Percentiles rank a stretch among this genome's conserved stretches.
These are phyloP conservation scores for Platorchestia sp. DNA, from an alignment of 1,140 invertebrate species.

Conservation along the genomic window DNA sequence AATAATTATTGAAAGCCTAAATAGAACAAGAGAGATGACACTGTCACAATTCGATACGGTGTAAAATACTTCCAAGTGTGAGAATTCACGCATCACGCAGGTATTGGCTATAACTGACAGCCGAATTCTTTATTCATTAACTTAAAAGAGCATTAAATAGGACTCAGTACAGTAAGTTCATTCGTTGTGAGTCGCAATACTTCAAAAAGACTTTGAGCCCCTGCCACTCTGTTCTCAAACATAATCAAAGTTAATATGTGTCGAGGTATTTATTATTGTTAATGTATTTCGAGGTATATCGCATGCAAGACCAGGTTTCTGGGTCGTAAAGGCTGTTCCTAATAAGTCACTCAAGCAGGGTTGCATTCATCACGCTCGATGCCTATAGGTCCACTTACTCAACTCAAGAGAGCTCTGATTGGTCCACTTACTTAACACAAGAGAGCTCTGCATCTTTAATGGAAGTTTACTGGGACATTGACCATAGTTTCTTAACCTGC, in stretches of 20 bases:
- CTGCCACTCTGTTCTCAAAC: background rate
- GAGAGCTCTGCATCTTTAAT: slow-evolving; percentile 56
- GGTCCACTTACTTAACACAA: background rate
- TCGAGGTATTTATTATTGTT: too few species aligned
- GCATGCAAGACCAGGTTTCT: background rate
- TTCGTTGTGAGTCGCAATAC: background rate
- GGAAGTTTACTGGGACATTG: slow-evolving; percentile 66
- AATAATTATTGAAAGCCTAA: too few species aligned
- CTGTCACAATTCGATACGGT: background rate
- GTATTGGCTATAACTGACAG: background rate
- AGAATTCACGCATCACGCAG: background rate
- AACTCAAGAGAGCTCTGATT: background rate
- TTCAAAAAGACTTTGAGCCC: background rate
- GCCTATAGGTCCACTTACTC: background rate
- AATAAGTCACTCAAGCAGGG: slow-evolving; percentile 13
- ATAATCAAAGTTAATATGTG: background rate
- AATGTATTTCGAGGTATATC: background rate
- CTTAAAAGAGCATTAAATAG: background rate
- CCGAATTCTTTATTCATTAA: too few species aligned
- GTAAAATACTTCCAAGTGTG: background rate
- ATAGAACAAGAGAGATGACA: too few species aligned
- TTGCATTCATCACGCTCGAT: slow-evolving; percentile 5
- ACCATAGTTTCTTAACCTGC: slow-evolving; percentile 68
- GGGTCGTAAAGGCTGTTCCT: background rate
- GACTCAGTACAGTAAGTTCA: background rate